Evolutionary conservation across 2,113 vertebrate genomes (phyloP).

Genomic region (Lichenostomus cassidix): DNA sequence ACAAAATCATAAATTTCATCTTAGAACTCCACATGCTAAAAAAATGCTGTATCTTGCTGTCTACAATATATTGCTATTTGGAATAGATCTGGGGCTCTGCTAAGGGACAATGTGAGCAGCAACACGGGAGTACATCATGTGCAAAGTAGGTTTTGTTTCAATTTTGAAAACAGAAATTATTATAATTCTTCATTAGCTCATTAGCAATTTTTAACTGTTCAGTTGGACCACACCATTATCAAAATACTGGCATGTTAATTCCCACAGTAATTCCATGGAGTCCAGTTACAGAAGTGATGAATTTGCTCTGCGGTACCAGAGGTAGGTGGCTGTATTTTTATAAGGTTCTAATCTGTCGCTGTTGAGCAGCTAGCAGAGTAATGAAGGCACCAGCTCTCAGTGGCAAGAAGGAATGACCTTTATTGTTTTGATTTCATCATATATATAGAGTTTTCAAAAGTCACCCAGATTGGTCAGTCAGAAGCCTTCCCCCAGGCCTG

Average conservation of each 20-base stretch:
- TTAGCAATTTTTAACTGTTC: background rate
- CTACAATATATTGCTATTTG: background rate
- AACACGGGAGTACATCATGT: background rate
- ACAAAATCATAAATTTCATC: background rate
- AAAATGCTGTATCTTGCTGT: background rate
- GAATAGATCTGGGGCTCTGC: background rate
- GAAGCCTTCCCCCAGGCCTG: too few species aligned
- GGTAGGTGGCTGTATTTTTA: background rate
- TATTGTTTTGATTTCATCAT: too few species aligned
- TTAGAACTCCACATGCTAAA: background rate
- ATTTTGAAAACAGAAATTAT: background rate
- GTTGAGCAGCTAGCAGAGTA: too few species aligned
- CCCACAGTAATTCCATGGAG: background rate
- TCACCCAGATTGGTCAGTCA: too few species aligned
- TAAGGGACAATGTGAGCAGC: background rate
- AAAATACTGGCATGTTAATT: background rate
- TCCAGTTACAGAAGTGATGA: background rate
- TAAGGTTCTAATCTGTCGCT: background rate
- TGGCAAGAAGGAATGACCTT: too few species aligned
- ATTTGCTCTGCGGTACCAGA: background rate
- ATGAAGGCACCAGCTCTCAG: too few species aligned
- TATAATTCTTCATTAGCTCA: background rate
- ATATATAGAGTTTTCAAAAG: too few species aligned
- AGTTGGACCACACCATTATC: background rate
- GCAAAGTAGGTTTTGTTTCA: background rate